These are phyloP conservation scores for Gambusia yucatana DNA, from an alignment of 2,797 vertebrate species.

Conservation along the genomic window DNA sequence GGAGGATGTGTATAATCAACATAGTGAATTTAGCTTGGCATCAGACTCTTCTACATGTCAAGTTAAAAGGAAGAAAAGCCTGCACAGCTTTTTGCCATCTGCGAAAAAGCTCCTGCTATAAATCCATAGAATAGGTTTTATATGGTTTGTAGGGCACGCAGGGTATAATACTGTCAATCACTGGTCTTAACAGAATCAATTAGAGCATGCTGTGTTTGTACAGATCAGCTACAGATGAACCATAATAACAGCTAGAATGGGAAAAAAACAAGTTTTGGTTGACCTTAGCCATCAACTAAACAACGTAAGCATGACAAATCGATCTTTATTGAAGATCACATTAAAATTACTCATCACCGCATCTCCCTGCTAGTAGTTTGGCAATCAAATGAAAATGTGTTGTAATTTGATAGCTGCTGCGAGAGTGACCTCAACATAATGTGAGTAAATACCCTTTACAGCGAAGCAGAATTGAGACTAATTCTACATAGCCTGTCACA, in stretches of 20 bases:
- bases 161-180: constrained; percentile 19
- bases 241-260: constrained; percentile 33
- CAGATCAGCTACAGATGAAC: constrained; percentile 35
- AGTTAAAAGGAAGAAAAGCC: constrained; percentile 6
- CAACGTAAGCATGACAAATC: constrained; percentile 70
- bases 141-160: background rate
- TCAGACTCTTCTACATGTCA: constrained; percentile 20
- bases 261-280: constrained; percentile 51
- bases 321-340: constrained; percentile 66
- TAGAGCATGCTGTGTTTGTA: constrained; percentile 17
- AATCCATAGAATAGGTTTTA: background rate
- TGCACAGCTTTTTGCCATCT: background rate
- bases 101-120: background rate
- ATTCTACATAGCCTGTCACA: constrained; percentile 74
- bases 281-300: constrained; percentile 63
- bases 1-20: constrained; percentile 5
- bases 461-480: constrained; percentile 74
- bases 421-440: constrained; percentile 74
- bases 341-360: constrained; percentile 64
- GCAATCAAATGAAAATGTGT: constrained; percentile 73
- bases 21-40: constrained; percentile 33
- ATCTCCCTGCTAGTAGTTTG: constrained; percentile 45
- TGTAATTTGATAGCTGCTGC: constrained; percentile 76
- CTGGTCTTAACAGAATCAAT: constrained; percentile 32
- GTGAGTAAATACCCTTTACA: constrained; percentile 73